Percentiles rank a stretch among this genome's conserved stretches.
Evolutionary conservation across 2,797 vertebrate species (phyloP).

Genomic region (Podargus strigoides): DNA sequence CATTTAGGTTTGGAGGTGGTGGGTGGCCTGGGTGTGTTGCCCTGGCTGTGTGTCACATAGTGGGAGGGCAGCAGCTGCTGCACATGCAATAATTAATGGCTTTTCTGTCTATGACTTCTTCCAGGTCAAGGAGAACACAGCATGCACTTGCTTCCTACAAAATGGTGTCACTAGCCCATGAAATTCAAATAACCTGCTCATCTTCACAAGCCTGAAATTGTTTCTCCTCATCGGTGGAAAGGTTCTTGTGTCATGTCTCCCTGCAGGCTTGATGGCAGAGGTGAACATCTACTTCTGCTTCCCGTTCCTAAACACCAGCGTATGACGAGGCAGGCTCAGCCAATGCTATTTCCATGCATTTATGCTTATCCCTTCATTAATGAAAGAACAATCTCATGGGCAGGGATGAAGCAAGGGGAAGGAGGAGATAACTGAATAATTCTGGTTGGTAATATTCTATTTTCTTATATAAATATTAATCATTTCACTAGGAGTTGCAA

Average conservation of each 20-base stretch:
- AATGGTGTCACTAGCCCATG: not conserved
- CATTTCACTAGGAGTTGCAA: not conserved
- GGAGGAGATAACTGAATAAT: not conserved
- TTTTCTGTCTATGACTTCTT: not conserved
- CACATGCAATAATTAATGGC: not conserved
- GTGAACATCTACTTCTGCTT: not conserved
- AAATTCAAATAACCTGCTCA: not conserved
- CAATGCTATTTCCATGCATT: not conserved
- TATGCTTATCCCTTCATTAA: not conserved
- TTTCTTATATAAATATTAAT: slow-evolving; percentile 2
- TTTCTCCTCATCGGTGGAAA: not conserved
- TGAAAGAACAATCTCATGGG: not conserved
- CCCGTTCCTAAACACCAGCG: not conserved
- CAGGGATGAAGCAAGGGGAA: not conserved
- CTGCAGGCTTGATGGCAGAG: not conserved
- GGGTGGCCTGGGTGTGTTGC: not conserved
- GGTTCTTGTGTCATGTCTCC: not conserved
- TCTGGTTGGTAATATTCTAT: not conserved
- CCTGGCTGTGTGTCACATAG: fast-evolving
- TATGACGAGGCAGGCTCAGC: not conserved
- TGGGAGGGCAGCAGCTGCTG: not conserved
- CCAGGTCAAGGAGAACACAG: not conserved
- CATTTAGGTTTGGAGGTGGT: not conserved
- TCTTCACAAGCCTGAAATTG: not conserved
- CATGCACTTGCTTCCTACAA: not conserved